Base-by-base conservation (phyloP, 2,797 vertebrate genomes). In the Poecilia gillii region DNA sequence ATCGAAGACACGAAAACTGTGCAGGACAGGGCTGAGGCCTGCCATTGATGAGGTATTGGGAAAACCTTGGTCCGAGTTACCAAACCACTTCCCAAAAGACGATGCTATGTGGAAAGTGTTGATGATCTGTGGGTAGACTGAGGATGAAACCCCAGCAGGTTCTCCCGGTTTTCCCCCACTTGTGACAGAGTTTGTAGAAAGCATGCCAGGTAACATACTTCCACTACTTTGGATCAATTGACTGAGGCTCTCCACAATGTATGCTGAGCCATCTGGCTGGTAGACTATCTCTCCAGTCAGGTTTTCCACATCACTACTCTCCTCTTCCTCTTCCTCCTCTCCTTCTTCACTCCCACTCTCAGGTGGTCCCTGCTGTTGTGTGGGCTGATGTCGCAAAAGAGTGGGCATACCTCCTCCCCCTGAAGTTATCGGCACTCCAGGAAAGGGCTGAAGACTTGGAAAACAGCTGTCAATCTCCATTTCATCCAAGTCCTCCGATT, bases 101-200 rank as follows among this genome's bases (percentile, higher is more conserved):
- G 99, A 99, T 96, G 99, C 98, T 98, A 99, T 99, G 97, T 99
- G 99, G 96, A 99, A 99, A 94, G 98, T 99, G 95, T 99, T 99
- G 95, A 99, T 99, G 96, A 99, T 99, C 96, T 99, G 99, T 87
- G 99, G 99, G 95, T 99, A 98, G 89, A 97, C 97, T 0, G 98
- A 96, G 74, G 97, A 96, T 28, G 98, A 96, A 87, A 97, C 95
- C 92, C 97, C 98, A 87, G 97, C 95, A 84, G 92, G 91, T 89
- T 97, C 96, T 82, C 95, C 96, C 45, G 87, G 94, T 88, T 97
- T 98, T 82, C 94, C 96, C 91, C 93, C 91, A 83, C 94, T 92
- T 85, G 96, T 95, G 87, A 97, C 95, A 91, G 97, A 97, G 96
- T 97, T 98, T 92, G 97, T 95, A 89, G 98, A 95, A 90, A 98